Percentiles rank a stretch among this genome's conserved stretches.
Conservation (phyloP, 1,140 invertebrate genomes). For the Amphibalanus amphitrite region DNA sequence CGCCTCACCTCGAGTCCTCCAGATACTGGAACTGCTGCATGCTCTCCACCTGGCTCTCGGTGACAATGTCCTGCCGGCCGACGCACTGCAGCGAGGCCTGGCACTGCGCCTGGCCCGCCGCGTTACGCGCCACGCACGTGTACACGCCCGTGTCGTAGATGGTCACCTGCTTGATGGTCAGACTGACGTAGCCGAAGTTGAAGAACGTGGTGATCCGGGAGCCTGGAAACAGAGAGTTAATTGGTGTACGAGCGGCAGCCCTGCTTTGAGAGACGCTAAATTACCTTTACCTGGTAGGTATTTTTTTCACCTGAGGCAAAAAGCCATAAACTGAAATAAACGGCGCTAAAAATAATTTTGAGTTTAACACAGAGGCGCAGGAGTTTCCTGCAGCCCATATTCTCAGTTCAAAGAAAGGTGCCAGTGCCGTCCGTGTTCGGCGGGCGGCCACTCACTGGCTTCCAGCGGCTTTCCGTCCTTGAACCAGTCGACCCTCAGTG, state of each 20-base stretch:
- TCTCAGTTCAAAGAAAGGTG: too few species aligned
- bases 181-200: conserved; percentile 89
- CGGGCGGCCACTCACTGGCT: conserved; percentile 46
- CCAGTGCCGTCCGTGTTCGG: too few species aligned
- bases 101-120: conserved; percentile 72
- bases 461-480: conserved; percentile 80
- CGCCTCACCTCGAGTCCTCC: conserved; percentile 48
- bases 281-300: neutral
- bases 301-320: conserved; percentile 1
- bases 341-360: too few species aligned
- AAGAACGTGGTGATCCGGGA: conserved; percentile 86
- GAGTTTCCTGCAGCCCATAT: too few species aligned
- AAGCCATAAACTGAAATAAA: neutral
- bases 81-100: conserved; percentile 69
- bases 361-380: too few species aligned
- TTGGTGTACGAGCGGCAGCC: too few species aligned
- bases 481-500: conserved; percentile 83
- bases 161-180: conserved; percentile 86
- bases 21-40: conserved; percentile 76
- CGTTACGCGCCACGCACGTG: conserved; percentile 72
- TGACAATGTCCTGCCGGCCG: conserved; percentile 64
- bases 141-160: conserved; percentile 80
- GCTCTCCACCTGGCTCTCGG: conserved; percentile 68
- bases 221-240: conserved; percentile 25
- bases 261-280: neutral